A percentile compares a stretch with the other conserved stretches of the same genome.
Conservation (phyloP, 2,113 vertebrate genomes). For the Anhinga anhinga region DNA sequence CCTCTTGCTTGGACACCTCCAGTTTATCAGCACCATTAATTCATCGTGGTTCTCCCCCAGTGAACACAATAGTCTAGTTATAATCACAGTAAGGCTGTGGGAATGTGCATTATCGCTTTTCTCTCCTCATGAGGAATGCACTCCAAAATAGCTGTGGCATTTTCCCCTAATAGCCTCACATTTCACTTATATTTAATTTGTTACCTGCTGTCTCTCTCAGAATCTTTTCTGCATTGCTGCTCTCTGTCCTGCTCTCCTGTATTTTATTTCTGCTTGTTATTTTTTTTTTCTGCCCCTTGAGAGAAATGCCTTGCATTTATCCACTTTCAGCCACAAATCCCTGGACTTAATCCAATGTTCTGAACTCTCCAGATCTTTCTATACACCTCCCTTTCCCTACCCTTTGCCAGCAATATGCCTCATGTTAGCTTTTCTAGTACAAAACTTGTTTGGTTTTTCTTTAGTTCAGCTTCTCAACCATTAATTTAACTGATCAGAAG, state of each 20-base stretch:
- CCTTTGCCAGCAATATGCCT: neutral
- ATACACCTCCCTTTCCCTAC: neutral
- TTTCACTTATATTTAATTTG: slow-evolving; percentile 41
- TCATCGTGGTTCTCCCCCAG: neutral
- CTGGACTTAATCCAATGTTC: neutral
- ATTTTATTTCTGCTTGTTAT: slow-evolving; percentile 34
- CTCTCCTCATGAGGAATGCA: neutral
- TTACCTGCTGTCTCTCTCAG: neutral
- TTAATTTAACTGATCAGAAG: neutral
- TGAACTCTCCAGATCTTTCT: slow-evolving; percentile 7
- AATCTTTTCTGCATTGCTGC: slow-evolving; percentile 36
- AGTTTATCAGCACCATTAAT: neutral
- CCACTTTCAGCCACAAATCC: neutral
- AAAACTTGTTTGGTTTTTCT: neutral
- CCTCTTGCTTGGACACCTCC: neutral
- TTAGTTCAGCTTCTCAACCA: neutral
- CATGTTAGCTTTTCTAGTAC: neutral
- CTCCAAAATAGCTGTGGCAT: neutral
- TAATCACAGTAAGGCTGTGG: neutral
- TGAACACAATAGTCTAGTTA: neutral
- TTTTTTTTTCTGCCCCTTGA: neutral
- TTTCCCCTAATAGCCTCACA: neutral
- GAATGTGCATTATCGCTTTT: neutral
- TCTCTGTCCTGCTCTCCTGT: neutral
- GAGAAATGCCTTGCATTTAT: neutral